A percentile compares a stretch with the other conserved stretches of the same genome.
phyloP scores from a whole-genome alignment of 1,140 invertebrate genomes.

The Ips typographus region DNA sequence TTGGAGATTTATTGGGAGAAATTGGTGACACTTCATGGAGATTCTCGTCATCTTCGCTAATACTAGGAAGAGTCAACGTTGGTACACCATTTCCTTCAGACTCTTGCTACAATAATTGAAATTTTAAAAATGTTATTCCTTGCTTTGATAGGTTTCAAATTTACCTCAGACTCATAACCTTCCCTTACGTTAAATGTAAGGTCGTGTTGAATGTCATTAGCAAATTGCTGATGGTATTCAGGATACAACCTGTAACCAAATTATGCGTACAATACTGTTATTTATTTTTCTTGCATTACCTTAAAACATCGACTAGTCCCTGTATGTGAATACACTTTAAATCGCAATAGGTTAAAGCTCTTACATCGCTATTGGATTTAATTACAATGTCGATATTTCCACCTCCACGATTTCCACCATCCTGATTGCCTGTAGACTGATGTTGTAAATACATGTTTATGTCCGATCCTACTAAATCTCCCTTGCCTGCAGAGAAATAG shows the following conservation, averaged over 20 bases:
- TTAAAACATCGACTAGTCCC: slow-evolving; percentile 84
- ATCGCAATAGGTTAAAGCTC: slow-evolving; percentile 92
- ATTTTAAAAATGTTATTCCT: too few species aligned
- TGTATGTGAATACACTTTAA: slow-evolving; percentile 91
- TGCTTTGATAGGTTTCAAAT: too few species aligned
- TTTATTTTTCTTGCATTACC: slow-evolving; percentile 23
- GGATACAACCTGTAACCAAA: slow-evolving; percentile 74
- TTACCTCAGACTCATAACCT: slow-evolving; percentile 84
- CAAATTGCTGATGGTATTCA: slow-evolving; percentile 91
- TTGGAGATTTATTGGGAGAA: slow-evolving; percentile 62
- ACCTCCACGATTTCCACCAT: slow-evolving; percentile 53
- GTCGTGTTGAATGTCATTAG: slow-evolving; percentile 92
- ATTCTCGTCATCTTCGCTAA: slow-evolving; percentile 91
- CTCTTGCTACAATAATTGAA: slow-evolving; percentile 59
- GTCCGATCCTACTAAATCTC: slow-evolving; percentile 94
- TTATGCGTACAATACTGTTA: too few species aligned
- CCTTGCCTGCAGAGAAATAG: slow-evolving; percentile 72
- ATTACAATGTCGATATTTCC: slow-evolving; percentile 73
- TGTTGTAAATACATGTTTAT: slow-evolving; percentile 77
- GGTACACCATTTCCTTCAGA: slow-evolving; percentile 78
- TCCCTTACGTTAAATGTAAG: slow-evolving; percentile 93
- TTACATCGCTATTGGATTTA: slow-evolving; percentile 90
- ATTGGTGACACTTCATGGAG: slow-evolving; percentile 64
- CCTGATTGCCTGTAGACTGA: slow-evolving; percentile 50
- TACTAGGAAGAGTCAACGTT: slow-evolving; percentile 81